Conservation (phyloP, 2,888 invertebrate genomes). For the Selenia dentaria region DNA sequence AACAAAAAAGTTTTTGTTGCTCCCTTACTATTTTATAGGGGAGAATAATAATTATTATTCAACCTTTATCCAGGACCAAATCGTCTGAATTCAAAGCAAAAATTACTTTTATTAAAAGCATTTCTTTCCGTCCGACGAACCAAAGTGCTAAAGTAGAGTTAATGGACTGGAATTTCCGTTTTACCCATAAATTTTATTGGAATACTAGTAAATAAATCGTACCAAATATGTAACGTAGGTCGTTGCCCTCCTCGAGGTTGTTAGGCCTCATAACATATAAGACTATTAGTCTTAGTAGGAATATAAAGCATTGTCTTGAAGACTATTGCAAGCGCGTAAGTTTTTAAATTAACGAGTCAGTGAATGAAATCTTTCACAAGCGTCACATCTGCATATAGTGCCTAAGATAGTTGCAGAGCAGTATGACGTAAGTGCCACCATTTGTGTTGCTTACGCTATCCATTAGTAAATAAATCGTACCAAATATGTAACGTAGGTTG, state of each 20-base stretch:
- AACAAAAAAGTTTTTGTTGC: not conserved
- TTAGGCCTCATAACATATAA: no score
- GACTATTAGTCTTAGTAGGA: no score
- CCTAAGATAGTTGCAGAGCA: no score
- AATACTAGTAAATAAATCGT: slow-evolving; percentile 67
- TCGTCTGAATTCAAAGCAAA: slow-evolving; percentile 73
- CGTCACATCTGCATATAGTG: no score
- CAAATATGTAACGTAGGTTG: slow-evolving; percentile 36
- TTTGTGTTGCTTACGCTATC: no score
- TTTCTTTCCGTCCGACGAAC: slow-evolving; percentile 72
- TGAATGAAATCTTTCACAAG: no score
- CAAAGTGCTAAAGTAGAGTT: slow-evolving; percentile 77
- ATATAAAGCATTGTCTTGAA: no score
- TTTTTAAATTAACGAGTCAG: no score
- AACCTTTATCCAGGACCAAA: slow-evolving; percentile 70
- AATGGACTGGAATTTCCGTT: slow-evolving; percentile 79
- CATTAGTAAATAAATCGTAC: slow-evolving; percentile 64
- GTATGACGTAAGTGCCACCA: no score
- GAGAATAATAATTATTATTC: slow-evolving; percentile 71
- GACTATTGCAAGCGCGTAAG: no score
- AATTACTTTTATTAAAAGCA: slow-evolving; percentile 81
- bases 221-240: slow-evolving; percentile 37
- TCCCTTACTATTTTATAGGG: not conserved
- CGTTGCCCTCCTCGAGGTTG: not conserved
- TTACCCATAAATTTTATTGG: slow-evolving; percentile 70